These are phyloP conservation scores for Hippotragus niger DNA, from an alignment of 2,113 vertebrate genomes.

Conservation along the genomic window DNA sequence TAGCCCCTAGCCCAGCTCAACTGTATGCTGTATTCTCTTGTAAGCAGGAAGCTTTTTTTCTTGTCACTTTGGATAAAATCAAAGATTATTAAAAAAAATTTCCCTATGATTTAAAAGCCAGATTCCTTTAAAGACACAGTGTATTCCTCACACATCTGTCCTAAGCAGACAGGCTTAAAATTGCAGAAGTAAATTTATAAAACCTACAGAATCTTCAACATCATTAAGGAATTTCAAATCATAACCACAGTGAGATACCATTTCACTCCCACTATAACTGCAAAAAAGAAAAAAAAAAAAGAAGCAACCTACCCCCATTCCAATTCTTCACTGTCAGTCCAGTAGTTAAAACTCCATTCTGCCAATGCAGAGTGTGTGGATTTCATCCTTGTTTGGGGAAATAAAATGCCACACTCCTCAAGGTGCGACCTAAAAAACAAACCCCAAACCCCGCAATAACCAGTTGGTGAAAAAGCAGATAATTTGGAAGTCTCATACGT, in stretches of 20 bases:
- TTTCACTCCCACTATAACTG: neutral
- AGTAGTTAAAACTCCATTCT: neutral
- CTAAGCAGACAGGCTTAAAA: neutral
- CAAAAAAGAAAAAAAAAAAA: neutral
- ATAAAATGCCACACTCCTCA: neutral
- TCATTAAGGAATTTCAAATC: neutral
- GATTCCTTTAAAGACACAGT: neutral
- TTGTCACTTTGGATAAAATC: neutral
- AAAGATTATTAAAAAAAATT: neutral
- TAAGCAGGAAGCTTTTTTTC: neutral
- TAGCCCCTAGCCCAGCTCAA: rapidly evolving
- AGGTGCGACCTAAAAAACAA: neutral
- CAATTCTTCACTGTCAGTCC: neutral
- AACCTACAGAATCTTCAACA: neutral
- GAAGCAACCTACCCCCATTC: neutral
- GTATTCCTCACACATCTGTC: neutral
- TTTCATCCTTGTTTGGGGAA: neutral
- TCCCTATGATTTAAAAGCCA: constrained; percentile 21
- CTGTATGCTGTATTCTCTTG: neutral
- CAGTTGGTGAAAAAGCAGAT: neutral
- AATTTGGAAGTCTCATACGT: neutral
- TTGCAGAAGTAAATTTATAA: neutral
- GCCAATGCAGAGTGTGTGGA: neutral
- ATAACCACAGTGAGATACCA: neutral
- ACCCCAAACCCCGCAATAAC: neutral